Conservation (phyloP, 2,113 vertebrate species). For the Anguilla japonica region DNA sequence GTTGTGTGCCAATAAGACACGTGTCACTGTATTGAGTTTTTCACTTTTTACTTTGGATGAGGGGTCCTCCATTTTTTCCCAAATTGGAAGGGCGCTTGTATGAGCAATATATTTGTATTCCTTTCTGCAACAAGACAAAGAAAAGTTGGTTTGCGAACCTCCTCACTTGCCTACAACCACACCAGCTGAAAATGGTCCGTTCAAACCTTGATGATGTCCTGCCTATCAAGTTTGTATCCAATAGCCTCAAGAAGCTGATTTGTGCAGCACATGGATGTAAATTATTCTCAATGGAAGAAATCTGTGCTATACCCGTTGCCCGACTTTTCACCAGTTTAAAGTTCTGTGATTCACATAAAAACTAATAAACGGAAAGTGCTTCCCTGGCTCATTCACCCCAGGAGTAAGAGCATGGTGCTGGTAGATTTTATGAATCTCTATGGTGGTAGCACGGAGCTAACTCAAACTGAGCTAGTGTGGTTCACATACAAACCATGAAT, state of each 20-base stretch:
- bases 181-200: no score
- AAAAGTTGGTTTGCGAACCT: not conserved
- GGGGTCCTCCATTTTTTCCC: no score
- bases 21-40: no score
- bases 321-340: not conserved
- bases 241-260: no score
- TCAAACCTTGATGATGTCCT: no score
- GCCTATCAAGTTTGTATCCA: no score
- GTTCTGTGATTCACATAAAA: not conserved
- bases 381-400: not conserved
- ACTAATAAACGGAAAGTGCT: no score
- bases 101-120: no score
- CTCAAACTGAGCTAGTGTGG: not conserved
- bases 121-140: not conserved
- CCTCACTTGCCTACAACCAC: no score
- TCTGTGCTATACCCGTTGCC: not conserved
- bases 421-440: not conserved
- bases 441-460: not conserved
- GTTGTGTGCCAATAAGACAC: no score
- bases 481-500: not conserved
- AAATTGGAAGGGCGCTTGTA: no score
- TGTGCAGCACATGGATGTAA: not conserved
- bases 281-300: not conserved
- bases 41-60: no score
- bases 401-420: not conserved